Conservation (phyloP, 2,797 vertebrate genomes). For the Atherinosoma microstoma region DNA sequence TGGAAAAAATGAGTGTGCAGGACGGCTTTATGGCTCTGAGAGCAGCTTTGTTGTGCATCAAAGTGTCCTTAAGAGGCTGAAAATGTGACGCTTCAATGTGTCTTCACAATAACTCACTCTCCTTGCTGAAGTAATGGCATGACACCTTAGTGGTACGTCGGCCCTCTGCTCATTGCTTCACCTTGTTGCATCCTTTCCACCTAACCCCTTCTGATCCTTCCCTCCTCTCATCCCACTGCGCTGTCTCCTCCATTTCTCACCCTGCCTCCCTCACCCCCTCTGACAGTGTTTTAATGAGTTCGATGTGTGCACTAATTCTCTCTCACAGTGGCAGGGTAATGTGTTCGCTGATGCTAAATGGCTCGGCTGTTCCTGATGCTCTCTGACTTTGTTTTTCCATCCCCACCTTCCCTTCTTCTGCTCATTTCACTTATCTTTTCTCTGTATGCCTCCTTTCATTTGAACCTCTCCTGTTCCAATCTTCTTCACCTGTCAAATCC, state of each 20-base stretch:
- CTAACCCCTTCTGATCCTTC: constrained; percentile 19
- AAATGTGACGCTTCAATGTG: constrained; percentile 32
- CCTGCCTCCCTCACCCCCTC: constrained; percentile 49
- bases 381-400: constrained; percentile 51
- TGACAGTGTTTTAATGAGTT: constrained; percentile 72
- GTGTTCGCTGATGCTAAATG: constrained; percentile 71
- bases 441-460: constrained; percentile 24
- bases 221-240: constrained; percentile 13
- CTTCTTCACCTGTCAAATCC: constrained; percentile 26
- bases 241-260: constrained; percentile 41
- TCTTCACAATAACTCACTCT: constrained; percentile 28
- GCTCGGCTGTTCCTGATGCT: constrained; percentile 56
- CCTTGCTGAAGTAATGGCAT: constrained; percentile 24
- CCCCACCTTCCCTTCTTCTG: constrained; percentile 14
- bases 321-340: constrained; percentile 72
- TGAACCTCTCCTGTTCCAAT: constrained; percentile 23
- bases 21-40: constrained; percentile 46
- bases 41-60: constrained; percentile 58
- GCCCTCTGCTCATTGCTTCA: constrained; percentile 30
- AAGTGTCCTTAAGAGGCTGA: constrained; percentile 57
- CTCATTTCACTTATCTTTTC: constrained; percentile 19
- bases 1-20: constrained; percentile 34
- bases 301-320: constrained; percentile 72
- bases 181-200: constrained; percentile 53
- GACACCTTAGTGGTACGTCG: constrained; percentile 22